Evolutionary conservation across 1,140 invertebrate genomes (phyloP), one percentile per base, ranked within the genome.

Genomic region (Drosophila kepulauana): DNA sequence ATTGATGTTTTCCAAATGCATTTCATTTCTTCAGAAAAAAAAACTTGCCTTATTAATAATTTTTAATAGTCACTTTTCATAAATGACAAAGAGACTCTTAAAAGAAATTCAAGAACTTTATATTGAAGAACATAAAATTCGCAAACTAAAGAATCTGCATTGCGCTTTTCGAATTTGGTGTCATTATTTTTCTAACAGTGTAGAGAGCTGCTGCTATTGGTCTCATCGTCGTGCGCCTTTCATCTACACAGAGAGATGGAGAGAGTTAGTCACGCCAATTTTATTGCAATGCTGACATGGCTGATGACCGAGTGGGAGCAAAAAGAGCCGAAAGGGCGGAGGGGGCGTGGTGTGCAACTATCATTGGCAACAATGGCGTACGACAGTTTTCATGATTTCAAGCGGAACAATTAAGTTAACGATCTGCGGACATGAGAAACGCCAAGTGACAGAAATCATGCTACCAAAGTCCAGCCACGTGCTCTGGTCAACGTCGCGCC

Each of bases 351-450:
- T 52, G 13, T 57, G 38, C 70, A 75, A 65, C 79, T 88, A 88
- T 82, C 84, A 88, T 80, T 87, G 76, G 79, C 84, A 88, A 87
- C 84, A 87, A 87, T 82, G 84, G 79, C 76, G 77, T 51, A 87
- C 45, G 75, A 75, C 85, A 80, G 84, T 81, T 88, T 89, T 89
- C 73, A 43, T 85, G 46, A 88, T 88, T 88, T 88, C 84, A 81
- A 89, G 84, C 84, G 84, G 77, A 88, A 88, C 84, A 88, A 88
- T 88, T 88, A 88, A 88, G 84, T 88, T 88, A 88, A 88, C 84
- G 81, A 88, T 89, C 80, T 88, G 84, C 82, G 78, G 82, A 86
- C 78, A 81, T 58, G 59, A 64, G 66, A 48, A 38, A 78, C 48
- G 35, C 20, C 20, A 69, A 80, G 78, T 78, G 81, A 70, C 81